Evolutionary conservation across 1,140 invertebrate genomes (phyloP), one percentile per base, ranked within the genome.

Genomic region (Platyura marginata): DNA sequence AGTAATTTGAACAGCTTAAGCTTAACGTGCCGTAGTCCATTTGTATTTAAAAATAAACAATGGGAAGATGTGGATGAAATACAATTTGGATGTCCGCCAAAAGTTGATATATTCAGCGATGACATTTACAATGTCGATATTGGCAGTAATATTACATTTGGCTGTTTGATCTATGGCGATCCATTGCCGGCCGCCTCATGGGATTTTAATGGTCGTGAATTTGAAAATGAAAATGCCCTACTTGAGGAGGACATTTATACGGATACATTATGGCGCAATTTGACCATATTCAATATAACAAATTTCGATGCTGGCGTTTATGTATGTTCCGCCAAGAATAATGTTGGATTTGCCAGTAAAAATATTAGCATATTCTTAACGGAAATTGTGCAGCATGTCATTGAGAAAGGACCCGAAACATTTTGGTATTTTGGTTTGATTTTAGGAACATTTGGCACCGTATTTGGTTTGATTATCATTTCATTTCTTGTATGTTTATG

Each of bases 181-280:
- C 88, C 88, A 2, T 71, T 82, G 53, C 85, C 88, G 1, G 71
- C 78, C 55, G 74, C 88, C 6, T 76, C 72, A 48, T 93, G 88
- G 87, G 67, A 86, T 18, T 68, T 83, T 36, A 81, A 88, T 51
- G 82, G 84, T 0, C 67, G 71, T 43, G 59, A 62, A 1, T 55
- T 69, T 53, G 55, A 67, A 61, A 69, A 68, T 21, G 61, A 60
- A 2, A 69, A 61, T 22, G 64, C 63, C 11, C 54, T 63, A 13
- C 51, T 57, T 41, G 59, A 61, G 34, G 39, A 49, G 46, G 52
- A 63, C 49, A 58, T 47, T 40, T 51, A 56, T 4, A 36, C 54
- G 2, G 57, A 61, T 41, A 61, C 60, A 25, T 35, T 61, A 33
- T 77, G 79, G 83, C 71, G 72, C 61, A 76, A 81, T 53, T 62